A percentile compares a stretch with the other conserved stretches of the same genome.
Evolutionary conservation across 2,113 vertebrate genomes (phyloP).

Genomic region (Thoracochromis brauschi): DNA sequence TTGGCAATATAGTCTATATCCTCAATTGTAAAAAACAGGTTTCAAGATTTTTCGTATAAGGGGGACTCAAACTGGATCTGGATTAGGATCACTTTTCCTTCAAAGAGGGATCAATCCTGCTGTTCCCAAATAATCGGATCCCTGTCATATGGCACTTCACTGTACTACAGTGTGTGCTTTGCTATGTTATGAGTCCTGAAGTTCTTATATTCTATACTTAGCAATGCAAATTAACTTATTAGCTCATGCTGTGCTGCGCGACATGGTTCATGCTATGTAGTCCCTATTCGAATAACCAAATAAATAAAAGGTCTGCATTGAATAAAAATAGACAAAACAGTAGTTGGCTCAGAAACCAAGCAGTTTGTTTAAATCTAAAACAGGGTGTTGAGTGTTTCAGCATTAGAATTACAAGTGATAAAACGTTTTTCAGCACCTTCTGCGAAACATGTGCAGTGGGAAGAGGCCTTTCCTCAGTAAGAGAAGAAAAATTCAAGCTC

Average conservation of each 20-base stretch:
- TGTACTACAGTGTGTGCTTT: neutral
- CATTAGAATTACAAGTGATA: neutral
- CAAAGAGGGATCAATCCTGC: neutral
- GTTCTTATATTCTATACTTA: neutral
- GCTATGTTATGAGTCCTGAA: neutral
- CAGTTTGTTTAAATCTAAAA: neutral
- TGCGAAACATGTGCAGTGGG: neutral
- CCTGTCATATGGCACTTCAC: neutral
- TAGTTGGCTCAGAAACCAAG: neutral
- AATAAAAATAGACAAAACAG: neutral
- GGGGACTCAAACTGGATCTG: neutral
- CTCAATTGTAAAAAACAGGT: neutral
- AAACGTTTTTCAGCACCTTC: neutral
- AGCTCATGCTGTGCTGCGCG: neutral
- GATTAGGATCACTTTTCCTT: neutral
- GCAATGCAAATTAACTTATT: neutral
- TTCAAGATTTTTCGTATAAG: neutral
- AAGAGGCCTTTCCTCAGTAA: neutral
- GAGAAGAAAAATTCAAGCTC: conserved; percentile 19
- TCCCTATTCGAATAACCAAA: neutral
- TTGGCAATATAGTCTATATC: neutral
- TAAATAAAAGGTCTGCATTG: neutral
- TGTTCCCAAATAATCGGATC: neutral
- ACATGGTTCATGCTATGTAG: neutral
- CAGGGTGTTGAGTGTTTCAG: neutral